phyloP scores from a whole-genome alignment of 2,888 invertebrate genomes.

The Cryptocephalus primarius region DNA sequence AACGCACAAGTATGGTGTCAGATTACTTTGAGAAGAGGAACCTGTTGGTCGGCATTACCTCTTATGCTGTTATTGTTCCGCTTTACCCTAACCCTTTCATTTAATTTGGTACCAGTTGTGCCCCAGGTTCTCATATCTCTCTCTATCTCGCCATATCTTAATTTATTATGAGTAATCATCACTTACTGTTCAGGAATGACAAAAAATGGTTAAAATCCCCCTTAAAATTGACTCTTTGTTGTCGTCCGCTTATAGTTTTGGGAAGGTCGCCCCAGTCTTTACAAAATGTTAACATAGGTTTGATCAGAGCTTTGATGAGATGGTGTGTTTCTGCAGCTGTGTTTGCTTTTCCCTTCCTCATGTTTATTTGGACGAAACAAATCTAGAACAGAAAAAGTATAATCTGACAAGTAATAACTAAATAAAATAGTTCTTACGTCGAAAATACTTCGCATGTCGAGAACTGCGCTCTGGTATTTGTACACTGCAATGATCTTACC shows the following conservation, averaged over 20 bases:
- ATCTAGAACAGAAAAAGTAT: conserved; percentile 24
- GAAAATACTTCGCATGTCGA: conserved; percentile 55
- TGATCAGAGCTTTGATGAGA: conserved; percentile 29
- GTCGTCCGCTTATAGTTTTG: conserved; percentile 36
- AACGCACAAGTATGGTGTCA: no score
- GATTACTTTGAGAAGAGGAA: no score
- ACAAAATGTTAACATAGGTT: conserved; percentile 37
- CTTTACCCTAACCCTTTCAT: no score
- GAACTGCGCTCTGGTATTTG: conserved; percentile 45
- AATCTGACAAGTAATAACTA: not conserved
- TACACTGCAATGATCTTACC: conserved; percentile 62
- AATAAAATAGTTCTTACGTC: conserved; percentile 43
- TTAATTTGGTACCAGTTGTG: no score
- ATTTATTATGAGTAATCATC: no score
- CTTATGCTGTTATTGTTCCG: no score
- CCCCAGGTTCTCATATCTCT: no score
- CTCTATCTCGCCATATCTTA: no score
- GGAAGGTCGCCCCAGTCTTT: conserved; percentile 46
- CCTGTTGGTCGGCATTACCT: no score
- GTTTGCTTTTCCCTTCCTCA: conserved; percentile 23
- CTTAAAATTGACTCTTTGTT: conserved; percentile 44
- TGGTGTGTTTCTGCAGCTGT: conserved; percentile 25
- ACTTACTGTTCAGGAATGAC: conserved; percentile 41
- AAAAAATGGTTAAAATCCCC: conserved; percentile 47
- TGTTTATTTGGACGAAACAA: conserved; percentile 27